These are phyloP conservation scores for Tupiocoris notatus DNA, from an alignment of 2,888 invertebrate species.

Conservation along the genomic window DNA sequence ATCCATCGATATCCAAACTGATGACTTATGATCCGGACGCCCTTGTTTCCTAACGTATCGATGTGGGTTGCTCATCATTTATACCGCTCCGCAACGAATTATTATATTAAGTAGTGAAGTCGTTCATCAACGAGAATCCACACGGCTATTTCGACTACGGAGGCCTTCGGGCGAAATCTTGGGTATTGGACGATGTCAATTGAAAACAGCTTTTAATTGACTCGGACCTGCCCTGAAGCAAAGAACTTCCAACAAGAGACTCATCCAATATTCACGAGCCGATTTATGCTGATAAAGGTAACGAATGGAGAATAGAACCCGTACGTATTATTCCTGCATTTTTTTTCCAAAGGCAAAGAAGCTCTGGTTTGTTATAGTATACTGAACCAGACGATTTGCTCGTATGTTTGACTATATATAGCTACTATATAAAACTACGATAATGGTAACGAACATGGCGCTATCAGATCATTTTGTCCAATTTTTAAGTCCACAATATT, in stretches of 20 bases:
- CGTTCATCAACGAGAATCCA: constrained; percentile 15
- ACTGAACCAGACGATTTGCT: too few species aligned
- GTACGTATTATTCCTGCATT: not conserved
- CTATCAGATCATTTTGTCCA: too few species aligned
- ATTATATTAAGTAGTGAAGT: constrained; percentile 2
- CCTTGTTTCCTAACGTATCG: not conserved
- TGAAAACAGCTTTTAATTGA: constrained; percentile 19
- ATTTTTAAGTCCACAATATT: too few species aligned
- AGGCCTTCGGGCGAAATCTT: not conserved
- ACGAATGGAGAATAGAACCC: not conserved
- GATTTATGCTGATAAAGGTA: constrained; percentile 11
- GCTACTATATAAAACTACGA: too few species aligned
- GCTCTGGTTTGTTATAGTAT: not conserved
- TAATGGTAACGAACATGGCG: too few species aligned
- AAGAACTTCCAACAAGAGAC: not conserved
- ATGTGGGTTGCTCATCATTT: constrained; percentile 9
- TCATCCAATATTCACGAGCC: not conserved
- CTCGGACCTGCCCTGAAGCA: not conserved
- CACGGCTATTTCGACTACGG: not conserved
- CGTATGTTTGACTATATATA: too few species aligned
- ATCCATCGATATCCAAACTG: not conserved
- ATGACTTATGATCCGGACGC: constrained; percentile 15
- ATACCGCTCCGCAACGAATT: constrained; percentile 6
- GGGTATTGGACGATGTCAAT: constrained; percentile 13
- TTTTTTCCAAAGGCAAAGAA: not conserved